A percentile compares a stretch with the other conserved stretches of the same genome.
These are phyloP conservation scores for Trachythela sp. DNA, from an alignment of 64 coral and sea anemone species.

Conservation along the genomic window DNA sequence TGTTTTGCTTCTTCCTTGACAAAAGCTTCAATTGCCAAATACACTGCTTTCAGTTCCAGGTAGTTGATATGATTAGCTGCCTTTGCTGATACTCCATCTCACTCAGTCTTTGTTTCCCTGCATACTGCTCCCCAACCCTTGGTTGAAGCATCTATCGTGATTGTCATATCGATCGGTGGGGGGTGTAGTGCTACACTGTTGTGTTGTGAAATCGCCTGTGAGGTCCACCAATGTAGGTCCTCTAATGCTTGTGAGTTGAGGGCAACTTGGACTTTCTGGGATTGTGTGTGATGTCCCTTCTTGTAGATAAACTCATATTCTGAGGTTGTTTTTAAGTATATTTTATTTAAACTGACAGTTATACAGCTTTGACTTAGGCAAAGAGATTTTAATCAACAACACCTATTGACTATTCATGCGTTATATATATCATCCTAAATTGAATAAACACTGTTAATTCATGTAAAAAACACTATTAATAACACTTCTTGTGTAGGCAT, in stretches of 20 bases:
- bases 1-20: neutral
- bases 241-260: slow-evolving; percentile 1
- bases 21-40: slow-evolving; percentile 37
- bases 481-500: neutral
- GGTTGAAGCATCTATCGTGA: slow-evolving; percentile 46
- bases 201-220: neutral
- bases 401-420: no score
- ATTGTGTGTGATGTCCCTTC: neutral
- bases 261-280: neutral
- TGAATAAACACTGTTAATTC: no score
- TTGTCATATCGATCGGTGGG: slow-evolving; percentile 7
- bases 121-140: slow-evolving; percentile 46
- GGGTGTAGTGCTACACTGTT: slow-evolving; percentile 25
- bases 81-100: slow-evolving; percentile 35
- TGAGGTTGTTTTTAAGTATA: no score
- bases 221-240: slow-evolving; percentile 43
- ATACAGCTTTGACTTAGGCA: no score
- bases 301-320: no score
- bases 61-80: slow-evolving; percentile 36
- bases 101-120: slow-evolving; percentile 27
- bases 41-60: slow-evolving; percentile 33
- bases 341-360: no score
- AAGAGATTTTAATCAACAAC: no score
- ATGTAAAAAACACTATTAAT: no score
- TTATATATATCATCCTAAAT: no score